Evolutionary conservation across 2,888 invertebrate species (phyloP).

Genomic region (Rhagonycha fulva): DNA sequence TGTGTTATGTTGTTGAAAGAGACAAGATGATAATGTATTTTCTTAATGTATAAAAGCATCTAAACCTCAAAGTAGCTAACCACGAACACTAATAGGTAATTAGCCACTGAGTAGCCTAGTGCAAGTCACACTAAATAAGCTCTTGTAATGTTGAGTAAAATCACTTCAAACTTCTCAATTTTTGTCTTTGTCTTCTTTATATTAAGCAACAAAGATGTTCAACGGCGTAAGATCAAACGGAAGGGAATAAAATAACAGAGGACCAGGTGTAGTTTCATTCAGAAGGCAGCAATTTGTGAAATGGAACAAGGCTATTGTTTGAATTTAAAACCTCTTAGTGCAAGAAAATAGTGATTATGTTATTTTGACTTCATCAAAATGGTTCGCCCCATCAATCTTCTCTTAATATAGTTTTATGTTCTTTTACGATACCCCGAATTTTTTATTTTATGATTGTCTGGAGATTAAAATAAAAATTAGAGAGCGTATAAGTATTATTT

Average conservation of each 20-base stretch:
- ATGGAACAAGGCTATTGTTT: constrained; percentile 51
- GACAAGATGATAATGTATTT: constrained; percentile 26
- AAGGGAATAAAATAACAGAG: constrained; percentile 25
- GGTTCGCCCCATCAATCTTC: constrained; percentile 26
- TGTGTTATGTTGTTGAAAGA: not conserved
- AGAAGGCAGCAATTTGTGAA: constrained; percentile 47
- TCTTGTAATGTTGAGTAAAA: constrained; percentile 21
- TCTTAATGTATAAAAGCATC: constrained; percentile 24
- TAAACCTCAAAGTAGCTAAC: constrained; percentile 29
- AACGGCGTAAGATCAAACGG: constrained; percentile 15
- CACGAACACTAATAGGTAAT: constrained; percentile 36
- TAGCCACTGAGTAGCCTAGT: constrained; percentile 39
- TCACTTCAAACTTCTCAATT: constrained; percentile 5
- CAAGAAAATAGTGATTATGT: constrained; percentile 48
- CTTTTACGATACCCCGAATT: constrained; percentile 11
- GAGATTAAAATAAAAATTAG: constrained; percentile 27
- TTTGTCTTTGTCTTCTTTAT: constrained; percentile 13
- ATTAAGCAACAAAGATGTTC: constrained; percentile 8
- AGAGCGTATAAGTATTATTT: constrained; percentile 5
- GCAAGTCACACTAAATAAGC: constrained; percentile 41
- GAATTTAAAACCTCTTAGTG: constrained; percentile 49
- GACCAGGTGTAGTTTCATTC: constrained; percentile 43
- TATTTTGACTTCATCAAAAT: constrained; percentile 40
- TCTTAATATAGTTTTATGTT: constrained; percentile 18
- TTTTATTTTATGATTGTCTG: constrained; percentile 24